Evolutionary conservation across 2,113 vertebrate species (phyloP), one percentile per base, ranked within the genome.

Genomic region (Psittacus erithacus): DNA sequence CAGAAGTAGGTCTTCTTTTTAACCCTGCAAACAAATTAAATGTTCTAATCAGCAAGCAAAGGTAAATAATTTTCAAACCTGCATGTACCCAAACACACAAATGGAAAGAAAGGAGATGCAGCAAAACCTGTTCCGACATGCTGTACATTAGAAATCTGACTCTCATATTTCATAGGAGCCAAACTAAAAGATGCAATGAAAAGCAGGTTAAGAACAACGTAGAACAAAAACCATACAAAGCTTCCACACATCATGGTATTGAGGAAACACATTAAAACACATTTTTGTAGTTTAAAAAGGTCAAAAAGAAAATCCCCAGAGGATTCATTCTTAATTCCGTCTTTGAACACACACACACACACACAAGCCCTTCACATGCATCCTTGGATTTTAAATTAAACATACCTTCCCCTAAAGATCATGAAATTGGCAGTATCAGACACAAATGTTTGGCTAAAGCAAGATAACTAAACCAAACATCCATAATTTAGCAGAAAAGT

Each of bases 101-200:
- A 83, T 1, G 10, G 41, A 69, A 82, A 84, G 80, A 41, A 82
- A 29, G 31, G 49, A 84, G 60, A 94, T 80, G 82, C 62, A 88
- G 90, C 68, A 94, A 93, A 96, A 83, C 93, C 88, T 94, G 93
- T 95, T 83, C 33, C 27, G 50, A 90, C 94, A 92, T 0, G 92
- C 78, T 77, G 23, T 63, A 71, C 35, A 2, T 85, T 74, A 80
- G 82, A 87, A 96, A 94, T 64, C 55, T 41, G 79, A 93, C 62
- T 84, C 93, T 70, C 55, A 1, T 46, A 80, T 82, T 91, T 89
- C 85, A 53, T 13, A 82, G 78, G 10, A 91, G 65, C 47, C 88
- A 84, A 92, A 82, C 70, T 49, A 83, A 62, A 88, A 86, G 50
- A 87, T 22, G 17, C 55, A 88, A 63, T 3, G 31, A 82, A 90